Evolutionary conservation across 2,797 vertebrate species (phyloP).

Genomic region (Mionectes olivaceus): DNA sequence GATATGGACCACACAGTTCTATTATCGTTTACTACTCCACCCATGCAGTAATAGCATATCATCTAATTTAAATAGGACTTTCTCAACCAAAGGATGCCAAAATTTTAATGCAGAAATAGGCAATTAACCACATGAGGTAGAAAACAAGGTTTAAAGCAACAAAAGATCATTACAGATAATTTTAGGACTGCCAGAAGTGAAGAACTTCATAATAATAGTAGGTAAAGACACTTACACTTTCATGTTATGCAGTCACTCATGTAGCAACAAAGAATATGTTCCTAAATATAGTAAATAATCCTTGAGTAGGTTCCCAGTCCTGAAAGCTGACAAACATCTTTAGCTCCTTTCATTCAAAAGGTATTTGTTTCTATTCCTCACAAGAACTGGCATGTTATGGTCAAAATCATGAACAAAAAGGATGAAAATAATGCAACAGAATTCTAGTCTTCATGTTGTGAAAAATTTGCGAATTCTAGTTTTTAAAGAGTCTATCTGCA

Average conservation of each 20-base stretch:
- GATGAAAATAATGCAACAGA: not conserved
- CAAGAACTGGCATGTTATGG: not conserved
- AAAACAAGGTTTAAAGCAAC: not conserved
- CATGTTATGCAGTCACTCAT: not conserved
- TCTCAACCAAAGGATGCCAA: not conserved
- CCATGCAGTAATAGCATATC: not conserved
- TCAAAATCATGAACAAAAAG: not conserved
- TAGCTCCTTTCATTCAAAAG: not conserved
- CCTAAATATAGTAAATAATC: slow-evolving; percentile 37
- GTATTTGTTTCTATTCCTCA: not conserved
- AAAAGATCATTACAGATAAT: slow-evolving; percentile 7
- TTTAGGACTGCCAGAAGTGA: slow-evolving; percentile 9
- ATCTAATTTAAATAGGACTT: not conserved
- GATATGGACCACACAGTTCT: not conserved
- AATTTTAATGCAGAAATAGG: not conserved
- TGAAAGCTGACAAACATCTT: not conserved
- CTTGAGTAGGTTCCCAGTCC: not conserved
- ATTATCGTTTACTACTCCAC: not conserved
- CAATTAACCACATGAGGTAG: not conserved
- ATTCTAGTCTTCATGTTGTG: not conserved
- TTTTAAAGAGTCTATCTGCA: not conserved
- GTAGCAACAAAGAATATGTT: not conserved
- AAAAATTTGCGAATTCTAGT: not conserved
- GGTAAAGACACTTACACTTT: not conserved
- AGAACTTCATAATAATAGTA: slow-evolving; percentile 3